Percentiles rank a stretch among this genome's conserved stretches.
phyloP scores from a whole-genome alignment of 2,797 vertebrate species.

The Lateolabrax maculatus region DNA sequence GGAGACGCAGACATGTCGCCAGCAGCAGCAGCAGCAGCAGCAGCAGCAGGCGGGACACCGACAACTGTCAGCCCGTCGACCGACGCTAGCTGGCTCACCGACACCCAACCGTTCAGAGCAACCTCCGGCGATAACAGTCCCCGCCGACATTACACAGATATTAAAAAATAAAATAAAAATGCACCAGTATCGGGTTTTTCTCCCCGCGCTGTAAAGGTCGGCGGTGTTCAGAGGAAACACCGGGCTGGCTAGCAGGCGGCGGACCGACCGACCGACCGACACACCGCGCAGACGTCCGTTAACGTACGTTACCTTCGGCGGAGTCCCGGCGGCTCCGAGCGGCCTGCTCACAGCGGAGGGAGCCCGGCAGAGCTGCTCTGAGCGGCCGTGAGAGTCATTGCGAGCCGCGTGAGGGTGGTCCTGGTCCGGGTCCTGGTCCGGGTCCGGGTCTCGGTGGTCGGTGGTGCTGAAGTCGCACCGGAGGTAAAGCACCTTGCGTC shows the following conservation, averaged over 20 bases:
- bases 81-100: slow-evolving; percentile 44
- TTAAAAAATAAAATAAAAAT: too few species aligned
- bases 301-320: slow-evolving; percentile 69
- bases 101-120: background rate
- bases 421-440: too few species aligned
- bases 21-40: slow-evolving; percentile 24
- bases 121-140: background rate
- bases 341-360: slow-evolving; percentile 34
- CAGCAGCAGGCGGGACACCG: slow-evolving; percentile 35
- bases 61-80: slow-evolving; percentile 69
- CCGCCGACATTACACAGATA: background rate
- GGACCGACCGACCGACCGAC: too few species aligned
- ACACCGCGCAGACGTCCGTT: slow-evolving; percentile 14
- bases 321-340: slow-evolving; percentile 49
- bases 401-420: background rate
- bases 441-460: background rate
- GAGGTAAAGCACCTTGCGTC: slow-evolving; percentile 68
- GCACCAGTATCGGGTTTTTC: background rate
- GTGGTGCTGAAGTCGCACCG: background rate
- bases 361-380: background rate
- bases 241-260: slow-evolving; percentile 60
- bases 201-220: slow-evolving; percentile 43
- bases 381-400: background rate
- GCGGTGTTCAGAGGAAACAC: slow-evolving; percentile 30
- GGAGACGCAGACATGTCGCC: background rate